phyloP scores from a whole-genome alignment of 1,140 invertebrate genomes.

The Eubasilissa regina region DNA sequence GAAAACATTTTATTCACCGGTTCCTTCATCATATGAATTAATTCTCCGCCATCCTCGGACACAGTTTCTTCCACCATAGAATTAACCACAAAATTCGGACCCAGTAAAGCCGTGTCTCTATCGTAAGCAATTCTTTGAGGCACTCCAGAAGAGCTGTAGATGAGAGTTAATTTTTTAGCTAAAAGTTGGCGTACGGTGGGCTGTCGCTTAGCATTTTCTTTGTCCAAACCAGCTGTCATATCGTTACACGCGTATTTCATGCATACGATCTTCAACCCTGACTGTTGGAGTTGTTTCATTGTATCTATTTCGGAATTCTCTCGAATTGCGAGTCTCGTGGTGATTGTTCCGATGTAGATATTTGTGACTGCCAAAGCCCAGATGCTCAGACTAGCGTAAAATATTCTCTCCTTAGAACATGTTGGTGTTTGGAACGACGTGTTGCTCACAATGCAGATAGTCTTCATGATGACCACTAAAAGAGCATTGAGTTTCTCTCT shows the following conservation, averaged over 20 bases:
- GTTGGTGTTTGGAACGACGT: conserved; percentile 34
- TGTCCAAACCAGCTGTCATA: background rate
- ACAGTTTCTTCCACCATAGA: conserved; percentile 17
- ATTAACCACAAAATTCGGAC: conserved; percentile 38
- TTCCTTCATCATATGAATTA: conserved; percentile 49
- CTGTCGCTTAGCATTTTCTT: background rate
- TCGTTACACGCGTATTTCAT: conserved; percentile 19
- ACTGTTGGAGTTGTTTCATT: conserved; percentile 41
- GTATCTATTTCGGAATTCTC: conserved; percentile 40
- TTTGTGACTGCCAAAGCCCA: conserved; percentile 49
- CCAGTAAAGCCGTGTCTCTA: conserved; percentile 35
- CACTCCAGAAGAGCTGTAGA: conserved; percentile 12
- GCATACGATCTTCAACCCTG: conserved; percentile 36
- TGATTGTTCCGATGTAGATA: conserved; percentile 40
- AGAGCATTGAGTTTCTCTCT: conserved; percentile 13
- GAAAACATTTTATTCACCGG: conserved; percentile 32
- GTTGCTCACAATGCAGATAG: conserved; percentile 42
- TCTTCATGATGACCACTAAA: conserved; percentile 25
- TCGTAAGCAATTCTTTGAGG: background rate
- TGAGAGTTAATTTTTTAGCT: conserved; percentile 18
- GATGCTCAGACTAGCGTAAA: conserved; percentile 30
- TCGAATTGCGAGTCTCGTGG: conserved; percentile 14
- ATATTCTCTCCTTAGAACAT: conserved; percentile 42
- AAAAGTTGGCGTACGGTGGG: conserved; percentile 3
- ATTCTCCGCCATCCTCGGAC: conserved; percentile 32